Base-by-base conservation (phyloP, 2,113 vertebrate genomes). In the Ciconia boyciana region DNA sequence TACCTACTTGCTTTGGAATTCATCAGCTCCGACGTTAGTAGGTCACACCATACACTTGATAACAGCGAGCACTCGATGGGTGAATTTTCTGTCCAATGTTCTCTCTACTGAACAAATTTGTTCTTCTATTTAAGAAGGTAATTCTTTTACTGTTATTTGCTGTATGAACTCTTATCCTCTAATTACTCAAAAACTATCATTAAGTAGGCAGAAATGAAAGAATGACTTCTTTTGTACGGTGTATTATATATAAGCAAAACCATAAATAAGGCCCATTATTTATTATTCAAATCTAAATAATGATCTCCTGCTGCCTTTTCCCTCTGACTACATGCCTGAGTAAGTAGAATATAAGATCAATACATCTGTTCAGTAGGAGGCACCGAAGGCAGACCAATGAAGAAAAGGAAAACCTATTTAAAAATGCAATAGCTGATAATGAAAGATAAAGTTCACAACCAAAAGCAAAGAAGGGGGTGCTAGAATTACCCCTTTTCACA, bases 31-130 rank as follows among this genome's bases (percentile, higher is more conserved):
- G 21, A 26, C 20, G 0, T 48, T 2, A 57, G 64, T 5, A 55
- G 84, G 64, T 28, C 34, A 5, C 2, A 9, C 41, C 41, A 7
- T 3, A 31, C 21, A 1, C 28, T 6, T 1, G 10, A 0, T 16
- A 60, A 36, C 39, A 3, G 16, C 0, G 19, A 36, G 64, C 51
- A 7, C 41, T 3, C 7, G 55, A 52, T 4, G 31, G 57, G 31
- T 7, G 26, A 34, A 34, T 54, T 11, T 48, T 43, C 62, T 69
- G 31, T 4, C 31, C n/a, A 22, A 1, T 1, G 2, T 13, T 66
- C 31, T 11, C 72, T 17, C 79, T n/a, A 24, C 39, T 1, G 7
- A 64, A 31, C 29, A 46, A 4, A 41, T 7, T 3, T 55, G 34
- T 19, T 10, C 41, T 39, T 2, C 51, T 11, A 0, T 10, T 21